phyloP scores from a whole-genome alignment of 2,797 vertebrate species.

The Garrulus glandarius region DNA sequence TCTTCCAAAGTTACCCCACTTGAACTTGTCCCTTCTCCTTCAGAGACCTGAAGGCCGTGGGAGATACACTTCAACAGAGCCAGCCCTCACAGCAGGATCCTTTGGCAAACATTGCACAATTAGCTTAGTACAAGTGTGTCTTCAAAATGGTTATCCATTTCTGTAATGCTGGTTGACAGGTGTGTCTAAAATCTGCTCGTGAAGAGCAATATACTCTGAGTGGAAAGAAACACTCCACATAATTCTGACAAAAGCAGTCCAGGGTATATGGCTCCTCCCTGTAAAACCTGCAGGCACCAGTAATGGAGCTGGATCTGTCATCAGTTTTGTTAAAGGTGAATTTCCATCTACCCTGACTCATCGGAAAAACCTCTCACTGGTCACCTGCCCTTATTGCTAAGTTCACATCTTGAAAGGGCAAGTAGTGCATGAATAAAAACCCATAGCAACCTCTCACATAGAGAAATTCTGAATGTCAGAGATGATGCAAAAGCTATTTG shows the following conservation, averaged over 20 bases:
- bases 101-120: not conserved
- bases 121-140: not conserved
- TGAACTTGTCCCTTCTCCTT: constrained; percentile 7
- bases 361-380: not conserved
- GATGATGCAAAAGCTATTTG: not conserved
- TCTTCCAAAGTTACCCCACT: not conserved
- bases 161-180: constrained; percentile 20
- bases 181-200: not conserved
- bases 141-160: not conserved
- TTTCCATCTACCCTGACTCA: not conserved
- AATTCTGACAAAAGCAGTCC: not conserved
- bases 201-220: not conserved
- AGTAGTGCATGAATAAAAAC: not conserved
- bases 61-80: not conserved
- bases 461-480: not conserved
- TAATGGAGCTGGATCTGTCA: not conserved
- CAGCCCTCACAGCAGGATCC: not conserved
- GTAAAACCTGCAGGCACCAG: not conserved
- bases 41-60: not conserved
- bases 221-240: not conserved
- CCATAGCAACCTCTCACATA: not conserved
- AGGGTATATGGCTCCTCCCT: not conserved
- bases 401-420: not conserved
- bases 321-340: not conserved
- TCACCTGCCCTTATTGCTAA: not conserved